phyloP scores from a whole-genome alignment of 2,888 invertebrate genomes.

The Harpagoxenus sublaevis region DNA sequence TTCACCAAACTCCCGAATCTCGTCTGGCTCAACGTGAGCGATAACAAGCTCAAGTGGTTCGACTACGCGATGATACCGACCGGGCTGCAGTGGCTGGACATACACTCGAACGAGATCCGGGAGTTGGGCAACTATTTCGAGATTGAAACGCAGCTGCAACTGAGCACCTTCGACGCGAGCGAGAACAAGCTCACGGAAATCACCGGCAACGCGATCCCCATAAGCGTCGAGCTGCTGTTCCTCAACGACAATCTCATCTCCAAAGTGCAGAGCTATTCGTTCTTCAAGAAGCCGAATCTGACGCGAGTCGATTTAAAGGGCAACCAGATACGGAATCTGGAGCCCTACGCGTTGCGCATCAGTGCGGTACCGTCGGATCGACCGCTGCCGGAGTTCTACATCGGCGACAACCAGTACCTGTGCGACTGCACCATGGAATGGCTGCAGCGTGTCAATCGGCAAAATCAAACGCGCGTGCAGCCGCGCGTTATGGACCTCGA shows the following conservation, averaged over 20 bases:
- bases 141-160: slow-evolving; percentile 92
- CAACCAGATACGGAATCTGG: slow-evolving; percentile 92
- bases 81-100: slow-evolving; percentile 94
- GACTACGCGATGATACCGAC: slow-evolving; percentile 95
- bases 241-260: slow-evolving; percentile 93
- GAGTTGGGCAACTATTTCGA: slow-evolving; percentile 95
- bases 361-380: slow-evolving; percentile 91
- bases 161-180: slow-evolving; percentile 94
- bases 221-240: slow-evolving; percentile 93
- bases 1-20: slow-evolving; percentile 94
- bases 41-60: slow-evolving; percentile 94
- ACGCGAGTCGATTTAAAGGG: slow-evolving; percentile 94
- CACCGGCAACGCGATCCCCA: slow-evolving; percentile 93
- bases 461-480: slow-evolving; percentile 92
- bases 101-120: slow-evolving; percentile 94
- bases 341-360: slow-evolving; percentile 92
- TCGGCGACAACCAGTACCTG: slow-evolving; percentile 94
- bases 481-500: slow-evolving; percentile 94
- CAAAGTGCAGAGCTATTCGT: slow-evolving; percentile 94
- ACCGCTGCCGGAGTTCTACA: slow-evolving; percentile 93
- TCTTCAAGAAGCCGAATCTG: slow-evolving; percentile 94
- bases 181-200: slow-evolving; percentile 93
- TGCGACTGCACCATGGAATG: slow-evolving; percentile 97
- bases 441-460: slow-evolving; percentile 93
- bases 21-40: slow-evolving; percentile 95